Conservation (phyloP, 92 coral and sea anemone species). For the Actinostola sp. region DNA sequence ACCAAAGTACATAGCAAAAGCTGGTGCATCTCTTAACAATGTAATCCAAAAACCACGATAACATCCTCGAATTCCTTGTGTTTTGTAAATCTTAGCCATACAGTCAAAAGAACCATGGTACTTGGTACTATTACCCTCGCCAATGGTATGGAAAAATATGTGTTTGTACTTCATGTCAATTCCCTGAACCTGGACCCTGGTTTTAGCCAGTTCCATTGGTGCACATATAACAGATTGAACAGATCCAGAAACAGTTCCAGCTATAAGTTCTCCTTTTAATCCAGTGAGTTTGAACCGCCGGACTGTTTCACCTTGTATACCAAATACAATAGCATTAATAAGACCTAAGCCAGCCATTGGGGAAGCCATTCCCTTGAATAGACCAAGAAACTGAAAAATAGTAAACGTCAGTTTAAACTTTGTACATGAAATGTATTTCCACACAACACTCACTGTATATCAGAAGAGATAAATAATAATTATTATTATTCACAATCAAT, state of each 20-base stretch:
- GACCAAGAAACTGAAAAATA: slow-evolving; percentile 75
- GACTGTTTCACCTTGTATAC: slow-evolving; percentile 80
- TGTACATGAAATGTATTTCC: no score
- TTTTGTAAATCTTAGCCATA: slow-evolving; percentile 62
- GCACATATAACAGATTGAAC: slow-evolving; percentile 80
- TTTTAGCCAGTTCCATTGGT: slow-evolving; percentile 94
- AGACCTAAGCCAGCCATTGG: slow-evolving; percentile 91
- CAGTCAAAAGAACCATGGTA: slow-evolving; percentile 88
- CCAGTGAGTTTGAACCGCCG: slow-evolving; percentile 71
- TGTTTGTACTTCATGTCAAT: slow-evolving; percentile 42
- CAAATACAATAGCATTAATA: slow-evolving; percentile 90
- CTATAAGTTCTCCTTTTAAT: slow-evolving; percentile 52
- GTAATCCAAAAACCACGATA: slow-evolving; percentile 82
- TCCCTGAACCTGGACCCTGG: slow-evolving; percentile 92
- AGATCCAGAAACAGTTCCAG: slow-evolving; percentile 85
- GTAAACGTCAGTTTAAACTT: neutral
- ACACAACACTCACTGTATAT: no score
- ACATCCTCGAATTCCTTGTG: slow-evolving; percentile 74
- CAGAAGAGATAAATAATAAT: no score
- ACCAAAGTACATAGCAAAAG: slow-evolving; percentile 85
- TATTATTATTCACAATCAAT: no score
- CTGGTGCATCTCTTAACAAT: slow-evolving; percentile 73
- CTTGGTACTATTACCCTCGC: slow-evolving; percentile 19
- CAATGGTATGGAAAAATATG: slow-evolving; percentile 36
- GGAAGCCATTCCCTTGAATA: slow-evolving; percentile 94